Conservation (phyloP, 2,888 invertebrate genomes). For the Seladonia tumulorum region DNA sequence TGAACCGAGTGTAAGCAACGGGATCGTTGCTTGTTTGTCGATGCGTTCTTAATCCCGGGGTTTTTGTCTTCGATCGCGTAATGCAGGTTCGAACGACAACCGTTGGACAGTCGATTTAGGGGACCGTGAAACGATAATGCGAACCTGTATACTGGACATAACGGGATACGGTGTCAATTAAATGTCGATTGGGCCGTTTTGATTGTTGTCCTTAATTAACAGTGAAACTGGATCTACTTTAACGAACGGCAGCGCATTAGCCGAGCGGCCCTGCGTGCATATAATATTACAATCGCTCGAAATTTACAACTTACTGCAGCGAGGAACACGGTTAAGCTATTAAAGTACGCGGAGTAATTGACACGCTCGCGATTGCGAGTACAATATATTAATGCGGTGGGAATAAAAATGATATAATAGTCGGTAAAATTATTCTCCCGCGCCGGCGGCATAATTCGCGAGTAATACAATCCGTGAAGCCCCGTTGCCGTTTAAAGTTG, state of each 20-base stretch:
- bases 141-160: background rate
- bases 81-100: background rate
- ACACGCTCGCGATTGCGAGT: background rate
- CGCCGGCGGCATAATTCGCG: background rate
- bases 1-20: background rate
- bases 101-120: background rate
- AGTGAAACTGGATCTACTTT: slow-evolving; percentile 5
- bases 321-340: background rate
- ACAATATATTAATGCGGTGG: background rate
- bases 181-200: slow-evolving; percentile 14
- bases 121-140: background rate
- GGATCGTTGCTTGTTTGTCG: background rate
- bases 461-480: background rate
- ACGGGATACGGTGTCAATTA: slow-evolving; percentile 15
- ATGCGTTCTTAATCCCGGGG: background rate
- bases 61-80: background rate
- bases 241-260: background rate
- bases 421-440: background rate
- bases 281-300: background rate
- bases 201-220: slow-evolving; percentile 8
- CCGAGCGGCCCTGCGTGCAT: background rate
- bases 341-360: background rate
- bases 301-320: background rate
- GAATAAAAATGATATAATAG: background rate
- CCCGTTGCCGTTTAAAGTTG: background rate